Evolutionary conservation across 2,888 invertebrate genomes (phyloP).

Genomic region (Drosophila peninsularis): DNA sequence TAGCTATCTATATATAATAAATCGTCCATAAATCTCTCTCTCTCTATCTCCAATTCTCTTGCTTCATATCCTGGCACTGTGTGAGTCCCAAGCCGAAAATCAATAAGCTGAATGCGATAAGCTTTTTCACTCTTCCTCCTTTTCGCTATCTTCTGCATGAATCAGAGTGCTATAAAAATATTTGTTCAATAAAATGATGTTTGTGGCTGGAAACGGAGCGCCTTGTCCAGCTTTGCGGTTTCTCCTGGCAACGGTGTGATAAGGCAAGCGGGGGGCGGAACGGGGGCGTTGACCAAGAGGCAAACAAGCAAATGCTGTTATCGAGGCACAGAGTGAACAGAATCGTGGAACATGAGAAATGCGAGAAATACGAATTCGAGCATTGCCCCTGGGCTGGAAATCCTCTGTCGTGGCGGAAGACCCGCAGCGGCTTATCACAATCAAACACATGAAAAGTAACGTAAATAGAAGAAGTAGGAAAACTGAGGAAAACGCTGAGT

Average conservation of each 20-base stretch:
- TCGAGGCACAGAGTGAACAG: constrained; percentile 23
- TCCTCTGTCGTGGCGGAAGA: constrained; percentile 70
- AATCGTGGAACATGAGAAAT: constrained; percentile 21
- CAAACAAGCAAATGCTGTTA: constrained; percentile 42
- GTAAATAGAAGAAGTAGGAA: constrained; percentile 43
- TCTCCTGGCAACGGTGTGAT: constrained; percentile 25
- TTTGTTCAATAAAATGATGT: constrained; percentile 33
- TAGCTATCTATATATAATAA: not conserved
- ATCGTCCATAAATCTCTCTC: too few relatives aligned
- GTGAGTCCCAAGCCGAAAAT: constrained; percentile 21
- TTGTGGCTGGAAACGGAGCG: constrained; percentile 19
- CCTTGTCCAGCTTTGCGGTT: constrained; percentile 30
- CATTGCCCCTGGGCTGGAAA: constrained; percentile 48
- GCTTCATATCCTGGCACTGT: constrained; percentile 39
- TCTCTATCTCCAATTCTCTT: not conserved
- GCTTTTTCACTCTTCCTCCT: constrained; percentile 4
- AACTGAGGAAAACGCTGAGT: constrained; percentile 16
- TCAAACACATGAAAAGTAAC: constrained; percentile 30
- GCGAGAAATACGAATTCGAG: constrained; percentile 15
- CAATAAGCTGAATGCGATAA: constrained; percentile 42
- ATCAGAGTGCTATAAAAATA: constrained; percentile 33
- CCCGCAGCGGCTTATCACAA: constrained; percentile 72
- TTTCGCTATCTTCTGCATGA: constrained; percentile 35
- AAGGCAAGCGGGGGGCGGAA: not conserved
- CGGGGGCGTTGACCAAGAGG: constrained; percentile 68